Evolutionary conservation across 37 sponge, comb jelly and placozoan genomes (phyloP).

Genomic region (Bolinopsis microptera): DNA sequence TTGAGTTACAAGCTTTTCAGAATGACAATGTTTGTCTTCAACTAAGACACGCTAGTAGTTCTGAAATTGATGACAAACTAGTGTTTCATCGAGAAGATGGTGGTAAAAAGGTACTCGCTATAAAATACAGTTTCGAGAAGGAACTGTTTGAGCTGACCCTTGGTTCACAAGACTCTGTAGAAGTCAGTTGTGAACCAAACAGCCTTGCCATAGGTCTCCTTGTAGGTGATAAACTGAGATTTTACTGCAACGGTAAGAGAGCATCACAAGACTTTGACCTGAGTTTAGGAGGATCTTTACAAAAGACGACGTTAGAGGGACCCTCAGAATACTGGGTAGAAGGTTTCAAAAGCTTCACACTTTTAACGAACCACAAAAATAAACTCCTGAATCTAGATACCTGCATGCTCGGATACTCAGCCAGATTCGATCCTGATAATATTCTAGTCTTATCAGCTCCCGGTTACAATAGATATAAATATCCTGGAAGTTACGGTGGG

Average conservation of each 20-base stretch:
- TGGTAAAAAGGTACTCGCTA: neutral
- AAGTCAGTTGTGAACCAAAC: neutral
- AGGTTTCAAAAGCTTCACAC: neutral
- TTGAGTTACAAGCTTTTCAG: too few relatives aligned
- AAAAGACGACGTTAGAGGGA: neutral
- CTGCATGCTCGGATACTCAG: slow-evolving; percentile 12
- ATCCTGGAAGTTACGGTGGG: neutral
- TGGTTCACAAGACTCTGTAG: neutral
- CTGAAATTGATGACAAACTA: neutral
- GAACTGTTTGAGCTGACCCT: neutral
- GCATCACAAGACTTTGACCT: neutral
- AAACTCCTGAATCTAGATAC: neutral
- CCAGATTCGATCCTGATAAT: neutral
- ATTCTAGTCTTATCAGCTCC: neutral
- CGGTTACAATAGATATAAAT: neutral
- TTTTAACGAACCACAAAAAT: neutral
- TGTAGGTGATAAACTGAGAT: neutral
- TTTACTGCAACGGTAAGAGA: neutral
- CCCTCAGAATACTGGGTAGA: neutral
- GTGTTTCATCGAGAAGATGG: neutral
- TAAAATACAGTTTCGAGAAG: neutral
- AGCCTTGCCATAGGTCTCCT: neutral
- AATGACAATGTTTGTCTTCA: neutral
- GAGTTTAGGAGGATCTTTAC: neutral
- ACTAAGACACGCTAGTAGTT: neutral